Evolutionary conservation across 1,140 invertebrate species (phyloP).

Genomic region (Planococcus citri): DNA sequence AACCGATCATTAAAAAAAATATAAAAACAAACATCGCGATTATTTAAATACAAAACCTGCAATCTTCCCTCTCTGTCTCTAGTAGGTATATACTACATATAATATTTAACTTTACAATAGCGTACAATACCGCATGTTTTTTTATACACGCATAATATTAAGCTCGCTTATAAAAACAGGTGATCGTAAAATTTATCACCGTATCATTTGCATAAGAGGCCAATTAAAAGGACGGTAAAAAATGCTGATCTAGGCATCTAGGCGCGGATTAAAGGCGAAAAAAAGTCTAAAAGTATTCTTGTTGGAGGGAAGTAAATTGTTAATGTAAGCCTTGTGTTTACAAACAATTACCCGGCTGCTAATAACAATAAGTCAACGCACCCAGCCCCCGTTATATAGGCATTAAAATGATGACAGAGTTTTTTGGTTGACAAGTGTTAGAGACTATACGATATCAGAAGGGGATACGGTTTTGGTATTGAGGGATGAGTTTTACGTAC

Average conservation of each 20-base stretch:
- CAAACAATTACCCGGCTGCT: not conserved
- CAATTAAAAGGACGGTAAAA: not conserved
- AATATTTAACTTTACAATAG: no score
- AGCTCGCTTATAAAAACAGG: no score
- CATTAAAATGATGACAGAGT: not conserved
- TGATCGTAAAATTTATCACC: no score
- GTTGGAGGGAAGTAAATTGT: not conserved
- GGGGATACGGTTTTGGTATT: not conserved
- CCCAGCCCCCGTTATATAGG: not conserved
- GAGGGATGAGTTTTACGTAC: not conserved
- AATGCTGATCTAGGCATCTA: no score
- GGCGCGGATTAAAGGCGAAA: not conserved
- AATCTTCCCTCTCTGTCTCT: no score
- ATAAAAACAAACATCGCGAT: no score
- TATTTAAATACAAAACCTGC: no score
- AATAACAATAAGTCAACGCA: not conserved
- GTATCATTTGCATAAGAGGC: no score
- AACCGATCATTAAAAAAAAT: constrained; percentile 24
- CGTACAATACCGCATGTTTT: no score
- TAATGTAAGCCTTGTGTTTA: constrained; percentile 1
- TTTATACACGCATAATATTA: no score
- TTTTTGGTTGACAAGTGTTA: constrained; percentile 2
- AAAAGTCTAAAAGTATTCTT: not conserved
- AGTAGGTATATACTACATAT: no score
- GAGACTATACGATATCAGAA: no score